Base-by-base conservation (phyloP, 1,140 invertebrate genomes). In the Muscidifurax raptorellus region DNA sequence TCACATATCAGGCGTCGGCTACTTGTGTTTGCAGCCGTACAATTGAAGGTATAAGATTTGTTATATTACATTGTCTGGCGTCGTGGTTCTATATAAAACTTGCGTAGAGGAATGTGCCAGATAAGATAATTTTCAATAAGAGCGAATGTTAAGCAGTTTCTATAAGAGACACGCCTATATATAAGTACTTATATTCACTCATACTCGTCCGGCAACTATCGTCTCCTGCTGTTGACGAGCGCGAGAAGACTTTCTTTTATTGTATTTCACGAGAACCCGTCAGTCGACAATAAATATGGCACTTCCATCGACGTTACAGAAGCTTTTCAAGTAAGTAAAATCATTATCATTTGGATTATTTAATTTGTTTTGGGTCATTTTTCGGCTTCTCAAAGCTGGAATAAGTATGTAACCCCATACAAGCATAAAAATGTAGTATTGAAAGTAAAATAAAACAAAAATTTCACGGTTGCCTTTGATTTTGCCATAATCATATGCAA, bases 291-390 rank as follows among this genome's bases (percentile, higher is more conserved):
- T 44, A 64, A 84, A 76, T 10, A 86, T 86, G 85, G 40, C 74
- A 71, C 47, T 86, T 9, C 85, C 85, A 71, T 64, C 85, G n/a
- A 79, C 74, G 22, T 82, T 86, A 40, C 22, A 15, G 4, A 86
- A 86, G 27, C 85, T 86, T 36, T 86, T 86, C 30, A 82, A 82
- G 85, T 86, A 67, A 80, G 82, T 83, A 36, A 2, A 47, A 4
- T 67, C 74, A 52, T 13, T n/a, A 32, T 59, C 12, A 22, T 18
- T 6, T 22, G 18, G 15, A 64, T 18, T 1, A n/a, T 64, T 64
- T 64, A 12, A 10, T 40, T 40, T 40, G 32, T 40, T 40, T 40
- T 40, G 7, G 36, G 0, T 40, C 0, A 10, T 40, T 40, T 1
- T 40, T 40, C 7, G 10, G 36, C 36, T 40, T 0, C 6, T 40